A percentile compares a stretch with the other conserved stretches of the same genome.
Evolutionary conservation across 2,888 invertebrate species (phyloP).

Genomic region (Steinernema hermaphroditum): DNA sequence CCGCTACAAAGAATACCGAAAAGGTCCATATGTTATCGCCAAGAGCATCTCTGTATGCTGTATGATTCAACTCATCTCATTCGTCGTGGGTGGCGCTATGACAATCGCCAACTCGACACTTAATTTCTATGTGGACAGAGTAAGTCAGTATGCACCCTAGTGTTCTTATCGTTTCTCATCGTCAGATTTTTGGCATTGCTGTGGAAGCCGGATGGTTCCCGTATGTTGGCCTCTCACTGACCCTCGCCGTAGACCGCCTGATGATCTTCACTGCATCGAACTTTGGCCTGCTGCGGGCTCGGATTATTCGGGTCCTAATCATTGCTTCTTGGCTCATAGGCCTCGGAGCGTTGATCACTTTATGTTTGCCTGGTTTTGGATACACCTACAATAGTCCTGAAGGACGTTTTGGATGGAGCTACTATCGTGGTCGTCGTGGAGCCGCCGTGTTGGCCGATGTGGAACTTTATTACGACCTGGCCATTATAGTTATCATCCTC

Average conservation of each 20-base stretch:
- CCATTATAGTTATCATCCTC: not conserved
- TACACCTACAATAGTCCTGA: not conserved
- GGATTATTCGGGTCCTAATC: not conserved
- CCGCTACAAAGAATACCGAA: no score
- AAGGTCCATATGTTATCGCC: no score
- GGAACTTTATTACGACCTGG: not conserved
- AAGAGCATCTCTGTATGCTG: no score
- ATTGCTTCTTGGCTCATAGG: not conserved
- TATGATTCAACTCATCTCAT: no score
- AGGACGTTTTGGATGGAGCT: not conserved
- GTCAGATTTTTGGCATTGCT: constrained; percentile 1
- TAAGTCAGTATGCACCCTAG: no score
- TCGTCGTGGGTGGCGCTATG: no score
- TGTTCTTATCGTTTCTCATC: no score
- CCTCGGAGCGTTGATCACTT: not conserved
- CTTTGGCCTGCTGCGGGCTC: not conserved
- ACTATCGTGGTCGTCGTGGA: not conserved
- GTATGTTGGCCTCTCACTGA: not conserved
- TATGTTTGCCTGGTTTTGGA: not conserved
- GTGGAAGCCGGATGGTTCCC: not conserved
- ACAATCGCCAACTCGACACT: no score
- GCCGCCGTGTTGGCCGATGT: not conserved
- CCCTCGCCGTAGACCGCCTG: constrained; percentile 7
- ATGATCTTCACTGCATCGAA: not conserved
- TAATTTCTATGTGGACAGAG: no score